A percentile compares a stretch with the other conserved stretches of the same genome.
Conservation (phyloP, 2,888 invertebrate genomes). For the Parnassius apollo region DNA sequence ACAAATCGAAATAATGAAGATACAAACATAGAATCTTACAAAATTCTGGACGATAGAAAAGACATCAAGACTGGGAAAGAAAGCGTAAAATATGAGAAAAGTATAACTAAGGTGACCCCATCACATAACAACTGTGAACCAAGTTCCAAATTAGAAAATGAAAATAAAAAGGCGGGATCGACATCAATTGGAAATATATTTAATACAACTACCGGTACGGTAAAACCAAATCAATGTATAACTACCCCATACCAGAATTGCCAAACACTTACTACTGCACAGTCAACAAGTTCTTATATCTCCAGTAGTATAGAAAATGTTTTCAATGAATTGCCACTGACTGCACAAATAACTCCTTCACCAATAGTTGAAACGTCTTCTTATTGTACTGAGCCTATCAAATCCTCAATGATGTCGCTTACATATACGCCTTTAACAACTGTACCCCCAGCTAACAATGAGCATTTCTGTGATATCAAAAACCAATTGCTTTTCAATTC, state of each 20-base stretch:
- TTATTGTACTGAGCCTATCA: constrained; percentile 4
- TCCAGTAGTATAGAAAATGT: background rate
- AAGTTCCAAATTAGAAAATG: no score
- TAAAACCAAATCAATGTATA: no score
- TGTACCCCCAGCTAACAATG: background rate
- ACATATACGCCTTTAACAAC: constrained; percentile 12
- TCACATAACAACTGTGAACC: no score
- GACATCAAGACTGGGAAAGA: no score
- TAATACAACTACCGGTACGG: no score
- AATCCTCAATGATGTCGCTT: background rate
- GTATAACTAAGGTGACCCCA: no score
- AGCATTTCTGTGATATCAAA: background rate
- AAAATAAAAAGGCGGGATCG: no score
- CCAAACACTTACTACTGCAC: background rate
- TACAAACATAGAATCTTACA: background rate
- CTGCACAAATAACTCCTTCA: constrained; percentile 5
- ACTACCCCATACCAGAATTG: no score
- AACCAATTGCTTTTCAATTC: background rate
- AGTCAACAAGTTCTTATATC: background rate
- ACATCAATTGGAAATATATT: no score
- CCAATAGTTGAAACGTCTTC: background rate
- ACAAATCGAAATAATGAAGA: background rate
- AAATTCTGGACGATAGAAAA: background rate
- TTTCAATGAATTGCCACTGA: background rate
- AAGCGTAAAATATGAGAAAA: background rate